A percentile compares a stretch with the other conserved stretches of the same genome.
phyloP scores from a whole-genome alignment of 2,113 vertebrate genomes.

The Megatriorchis doriae region DNA sequence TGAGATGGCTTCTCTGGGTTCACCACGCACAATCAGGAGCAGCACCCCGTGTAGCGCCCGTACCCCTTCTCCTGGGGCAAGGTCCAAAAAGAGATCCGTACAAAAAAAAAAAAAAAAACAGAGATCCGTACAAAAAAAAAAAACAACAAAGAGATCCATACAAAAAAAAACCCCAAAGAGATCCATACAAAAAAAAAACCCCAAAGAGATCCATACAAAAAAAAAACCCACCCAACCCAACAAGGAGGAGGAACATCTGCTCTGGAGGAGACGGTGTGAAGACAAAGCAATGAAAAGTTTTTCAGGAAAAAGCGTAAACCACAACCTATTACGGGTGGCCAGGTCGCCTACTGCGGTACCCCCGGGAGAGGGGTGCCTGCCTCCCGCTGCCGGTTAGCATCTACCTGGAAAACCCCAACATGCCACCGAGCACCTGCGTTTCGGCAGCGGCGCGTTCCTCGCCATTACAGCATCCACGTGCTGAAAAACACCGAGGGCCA shows the following conservation, averaged over 20 bases:
- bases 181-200: too few species aligned
- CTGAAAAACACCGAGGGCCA: background rate
- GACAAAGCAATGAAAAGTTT: background rate
- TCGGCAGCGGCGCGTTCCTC: accelerated
- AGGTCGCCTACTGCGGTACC: accelerated
- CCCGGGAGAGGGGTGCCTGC: background rate
- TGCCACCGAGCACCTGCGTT: accelerated
- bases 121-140: too few species aligned
- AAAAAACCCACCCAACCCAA: background rate
- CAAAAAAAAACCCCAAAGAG: too few species aligned
- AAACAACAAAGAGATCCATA: too few species aligned
- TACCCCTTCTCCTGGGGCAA: background rate
- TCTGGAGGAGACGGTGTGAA: background rate
- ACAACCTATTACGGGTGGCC: background rate
- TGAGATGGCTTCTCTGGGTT: background rate
- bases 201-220: too few species aligned
- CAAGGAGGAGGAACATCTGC: too few species aligned
- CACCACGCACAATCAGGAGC: accelerated
- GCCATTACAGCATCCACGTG: accelerated
- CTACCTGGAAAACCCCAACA: background rate
- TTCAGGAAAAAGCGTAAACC: background rate
- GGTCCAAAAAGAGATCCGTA: accelerated
- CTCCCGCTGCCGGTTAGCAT: accelerated
- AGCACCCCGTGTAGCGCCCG: accelerated
- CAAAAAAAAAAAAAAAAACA: too few species aligned